Evolutionary conservation across 2,888 invertebrate genomes (phyloP).

Genomic region (Eilema griseolum): DNA sequence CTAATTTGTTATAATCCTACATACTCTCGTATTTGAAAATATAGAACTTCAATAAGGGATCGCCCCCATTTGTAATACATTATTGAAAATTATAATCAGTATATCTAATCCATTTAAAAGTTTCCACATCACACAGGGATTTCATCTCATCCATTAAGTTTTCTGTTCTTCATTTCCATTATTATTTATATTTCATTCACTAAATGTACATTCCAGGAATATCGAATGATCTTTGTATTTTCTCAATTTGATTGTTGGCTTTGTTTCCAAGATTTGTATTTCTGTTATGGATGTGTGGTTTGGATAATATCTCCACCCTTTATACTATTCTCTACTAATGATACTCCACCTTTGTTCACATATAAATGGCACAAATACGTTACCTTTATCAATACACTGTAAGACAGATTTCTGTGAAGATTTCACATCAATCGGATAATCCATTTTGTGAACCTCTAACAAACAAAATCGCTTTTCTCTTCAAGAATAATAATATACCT

Average conservation of each 20-base stretch:
- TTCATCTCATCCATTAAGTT: background rate
- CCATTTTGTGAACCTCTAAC: conserved; percentile 13
- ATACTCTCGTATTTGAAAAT: too few relatives aligned
- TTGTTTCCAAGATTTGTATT: background rate
- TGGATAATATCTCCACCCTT: conserved; percentile 33
- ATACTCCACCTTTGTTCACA: background rate
- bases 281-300: conserved; percentile 31
- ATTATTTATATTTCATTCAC: background rate
- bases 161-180: background rate
- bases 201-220: background rate
- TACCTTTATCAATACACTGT: conserved; percentile 8
- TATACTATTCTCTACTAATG: background rate
- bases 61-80: background rate
- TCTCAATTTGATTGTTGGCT: background rate
- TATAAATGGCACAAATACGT: background rate
- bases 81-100: too few relatives aligned
- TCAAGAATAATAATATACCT: conserved; percentile 3
- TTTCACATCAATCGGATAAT: conserved; percentile 16
- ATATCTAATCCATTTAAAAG: background rate
- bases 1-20: background rate
- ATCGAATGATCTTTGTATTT: background rate
- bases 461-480: conserved; percentile 14
- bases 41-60: too few relatives aligned
- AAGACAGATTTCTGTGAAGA: conserved; percentile 11
- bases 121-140: background rate